Evolutionary conservation across 1,140 invertebrate genomes (phyloP).

Genomic region (Calycopis cecrops): DNA sequence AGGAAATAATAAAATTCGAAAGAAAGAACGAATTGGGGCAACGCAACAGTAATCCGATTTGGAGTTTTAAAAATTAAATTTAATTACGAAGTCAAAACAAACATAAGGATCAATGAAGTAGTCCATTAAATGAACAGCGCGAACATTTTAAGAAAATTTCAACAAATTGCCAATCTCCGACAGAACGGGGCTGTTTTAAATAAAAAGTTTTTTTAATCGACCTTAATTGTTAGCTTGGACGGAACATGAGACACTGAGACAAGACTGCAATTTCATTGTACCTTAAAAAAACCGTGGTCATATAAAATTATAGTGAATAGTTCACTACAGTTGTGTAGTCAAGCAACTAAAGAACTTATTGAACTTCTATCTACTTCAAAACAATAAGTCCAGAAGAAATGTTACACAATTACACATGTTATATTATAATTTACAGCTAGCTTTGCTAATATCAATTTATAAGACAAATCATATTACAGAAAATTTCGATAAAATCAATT

Average conservation of each 20-base stretch:
- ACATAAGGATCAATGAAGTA: constrained; percentile 46
- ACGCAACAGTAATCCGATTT: constrained; percentile 1
- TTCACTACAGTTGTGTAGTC: no score
- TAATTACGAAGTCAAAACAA: constrained; percentile 50
- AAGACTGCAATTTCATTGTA: constrained; percentile 10
- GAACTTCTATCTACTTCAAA: neutral
- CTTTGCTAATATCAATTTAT: no score
- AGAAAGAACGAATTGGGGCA: no score
- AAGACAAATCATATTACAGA: no score
- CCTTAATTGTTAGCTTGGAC: constrained; percentile 61
- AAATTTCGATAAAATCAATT: no score
- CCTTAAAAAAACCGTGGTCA: no score
- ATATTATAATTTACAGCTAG: no score
- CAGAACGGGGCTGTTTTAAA: constrained; percentile 35
- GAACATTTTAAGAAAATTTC: constrained; percentile 63
- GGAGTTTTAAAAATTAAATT: constrained; percentile 19
- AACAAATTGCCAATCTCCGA: constrained; percentile 65
- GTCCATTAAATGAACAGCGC: constrained; percentile 64
- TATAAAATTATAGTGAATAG: no score
- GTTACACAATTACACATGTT: no score
- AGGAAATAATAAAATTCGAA: no score
- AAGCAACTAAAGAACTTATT: no score
- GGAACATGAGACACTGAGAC: constrained; percentile 22
- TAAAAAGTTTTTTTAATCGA: constrained; percentile 63
- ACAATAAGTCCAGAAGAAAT: no score